Evolutionary conservation across 2,888 invertebrate species (phyloP).

Genomic region (Stenoptilia bipunctidactyla): DNA sequence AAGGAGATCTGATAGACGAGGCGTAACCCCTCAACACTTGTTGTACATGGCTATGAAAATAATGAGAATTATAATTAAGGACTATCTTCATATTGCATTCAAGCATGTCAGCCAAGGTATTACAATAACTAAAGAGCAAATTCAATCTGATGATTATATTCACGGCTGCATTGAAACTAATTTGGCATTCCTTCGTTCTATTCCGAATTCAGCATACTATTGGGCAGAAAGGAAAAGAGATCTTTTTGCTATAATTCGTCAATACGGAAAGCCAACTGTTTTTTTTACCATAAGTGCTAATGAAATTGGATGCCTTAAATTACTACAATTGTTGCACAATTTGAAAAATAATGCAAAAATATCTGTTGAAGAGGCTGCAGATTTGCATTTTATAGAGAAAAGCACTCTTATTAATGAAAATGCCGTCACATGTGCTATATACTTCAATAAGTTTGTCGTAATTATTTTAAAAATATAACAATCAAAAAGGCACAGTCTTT

Average conservation of each 20-base stretch:
- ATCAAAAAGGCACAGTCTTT: constrained; percentile 24
- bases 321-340: constrained; percentile 28
- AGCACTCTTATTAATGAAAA: constrained; percentile 20
- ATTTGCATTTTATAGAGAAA: constrained; percentile 18
- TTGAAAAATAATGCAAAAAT: constrained; percentile 21
- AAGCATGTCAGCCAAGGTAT: constrained; percentile 22
- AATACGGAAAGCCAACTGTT: constrained; percentile 31
- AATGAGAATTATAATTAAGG: constrained; percentile 17
- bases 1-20: constrained; percentile 26
- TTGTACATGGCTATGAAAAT: constrained; percentile 22
- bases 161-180: constrained; percentile 25
- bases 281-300: constrained; percentile 39
- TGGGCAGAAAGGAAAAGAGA: constrained; percentile 33
- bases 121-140: constrained; percentile 22
- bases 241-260: constrained; percentile 38
- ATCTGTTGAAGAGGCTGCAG: constrained; percentile 15
- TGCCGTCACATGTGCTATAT: constrained; percentile 25
- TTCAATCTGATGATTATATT: constrained; percentile 26
- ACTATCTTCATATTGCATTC: constrained; percentile 15
- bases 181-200: constrained; percentile 28
- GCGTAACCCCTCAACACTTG: constrained; percentile 23
- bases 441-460: constrained; percentile 33
- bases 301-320: constrained; percentile 29
- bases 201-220: constrained; percentile 34
- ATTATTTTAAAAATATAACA: constrained; percentile 20